phyloP scores from a whole-genome alignment of 2,797 vertebrate species.

The Lepilemur ruficaudatus region DNA sequence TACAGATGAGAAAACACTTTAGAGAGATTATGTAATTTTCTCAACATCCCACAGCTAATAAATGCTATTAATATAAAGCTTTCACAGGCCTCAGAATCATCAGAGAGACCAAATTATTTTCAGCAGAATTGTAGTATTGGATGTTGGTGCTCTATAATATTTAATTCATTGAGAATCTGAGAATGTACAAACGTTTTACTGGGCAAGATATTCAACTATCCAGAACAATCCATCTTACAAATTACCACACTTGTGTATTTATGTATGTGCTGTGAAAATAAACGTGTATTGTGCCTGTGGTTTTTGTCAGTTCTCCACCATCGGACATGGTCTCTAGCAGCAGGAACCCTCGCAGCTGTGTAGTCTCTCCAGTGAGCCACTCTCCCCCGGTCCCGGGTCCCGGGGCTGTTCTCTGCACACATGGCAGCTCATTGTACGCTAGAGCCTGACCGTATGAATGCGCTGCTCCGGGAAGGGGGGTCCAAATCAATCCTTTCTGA shows the following conservation, averaged over 20 bases:
- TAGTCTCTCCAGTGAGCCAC: neutral
- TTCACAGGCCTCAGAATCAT: neutral
- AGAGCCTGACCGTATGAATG: neutral
- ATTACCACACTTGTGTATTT: neutral
- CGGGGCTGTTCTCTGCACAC: neutral
- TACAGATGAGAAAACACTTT: neutral
- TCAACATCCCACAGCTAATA: neutral
- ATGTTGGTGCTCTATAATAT: neutral
- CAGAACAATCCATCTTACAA: conserved; percentile 14
- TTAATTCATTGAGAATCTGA: conserved; percentile 3
- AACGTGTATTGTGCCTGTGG: neutral
- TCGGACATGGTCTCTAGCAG: neutral
- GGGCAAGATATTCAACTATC: neutral
- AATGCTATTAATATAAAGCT: neutral
- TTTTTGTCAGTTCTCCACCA: neutral
- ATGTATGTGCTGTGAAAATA: neutral
- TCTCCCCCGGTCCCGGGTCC: neutral
- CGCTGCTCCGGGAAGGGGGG: neutral
- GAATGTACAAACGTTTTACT: neutral
- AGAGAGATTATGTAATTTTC: neutral
- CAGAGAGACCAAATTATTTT: neutral
- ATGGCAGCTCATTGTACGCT: neutral
- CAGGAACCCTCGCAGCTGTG: neutral
- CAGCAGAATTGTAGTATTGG: neutral
- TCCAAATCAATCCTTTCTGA: conserved; percentile 54